A percentile compares a stretch with the other conserved stretches of the same genome.
phyloP scores from a whole-genome alignment of 92 coral and sea anemone species.

The Epizoanthus stellaris region DNA sequence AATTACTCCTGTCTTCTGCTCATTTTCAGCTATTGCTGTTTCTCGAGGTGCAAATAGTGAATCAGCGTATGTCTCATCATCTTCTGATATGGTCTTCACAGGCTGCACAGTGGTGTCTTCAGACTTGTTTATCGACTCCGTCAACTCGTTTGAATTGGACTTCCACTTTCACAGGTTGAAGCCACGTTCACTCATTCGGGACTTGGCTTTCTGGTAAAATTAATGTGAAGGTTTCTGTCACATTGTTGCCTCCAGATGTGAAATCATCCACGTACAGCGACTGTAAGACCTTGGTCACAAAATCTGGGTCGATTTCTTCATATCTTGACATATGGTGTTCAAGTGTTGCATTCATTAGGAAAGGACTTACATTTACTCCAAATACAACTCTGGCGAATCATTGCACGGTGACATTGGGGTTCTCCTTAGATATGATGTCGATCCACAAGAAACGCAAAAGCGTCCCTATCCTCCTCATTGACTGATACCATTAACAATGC shows the following conservation, averaged over 20 bases:
- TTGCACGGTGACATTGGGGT: constrained; percentile 7
- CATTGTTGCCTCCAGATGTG: constrained; percentile 12
- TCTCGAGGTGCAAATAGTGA: neutral
- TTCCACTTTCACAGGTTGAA: constrained; percentile 43
- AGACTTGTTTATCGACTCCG: constrained; percentile 21
- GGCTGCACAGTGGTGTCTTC: constrained; percentile 6
- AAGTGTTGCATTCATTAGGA: constrained; percentile 14
- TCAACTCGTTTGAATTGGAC: constrained; percentile 21
- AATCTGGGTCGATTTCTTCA: neutral
- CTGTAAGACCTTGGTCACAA: constrained; percentile 2
- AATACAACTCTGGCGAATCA: constrained; percentile 21
- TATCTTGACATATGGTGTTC: constrained; percentile 6
- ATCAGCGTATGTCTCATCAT: constrained; percentile 9
- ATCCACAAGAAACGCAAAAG: constrained; percentile 7
- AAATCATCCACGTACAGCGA: constrained; percentile 23
- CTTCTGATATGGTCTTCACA: constrained; percentile 21
- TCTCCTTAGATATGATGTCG: constrained; percentile 10
- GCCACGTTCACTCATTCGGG: constrained; percentile 17
- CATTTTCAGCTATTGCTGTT: neutral
- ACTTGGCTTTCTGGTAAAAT: constrained; percentile 11
- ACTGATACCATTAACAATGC: constrained; percentile 6
- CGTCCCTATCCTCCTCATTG: constrained; percentile 18
- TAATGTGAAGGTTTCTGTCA: constrained; percentile 8
- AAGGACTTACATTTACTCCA: constrained; percentile 20
- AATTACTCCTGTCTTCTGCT: constrained; percentile 9